A percentile compares a stretch with the other conserved stretches of the same genome.
Evolutionary conservation across 1,140 invertebrate species (phyloP).

Genomic region (Triops cancriformis): DNA sequence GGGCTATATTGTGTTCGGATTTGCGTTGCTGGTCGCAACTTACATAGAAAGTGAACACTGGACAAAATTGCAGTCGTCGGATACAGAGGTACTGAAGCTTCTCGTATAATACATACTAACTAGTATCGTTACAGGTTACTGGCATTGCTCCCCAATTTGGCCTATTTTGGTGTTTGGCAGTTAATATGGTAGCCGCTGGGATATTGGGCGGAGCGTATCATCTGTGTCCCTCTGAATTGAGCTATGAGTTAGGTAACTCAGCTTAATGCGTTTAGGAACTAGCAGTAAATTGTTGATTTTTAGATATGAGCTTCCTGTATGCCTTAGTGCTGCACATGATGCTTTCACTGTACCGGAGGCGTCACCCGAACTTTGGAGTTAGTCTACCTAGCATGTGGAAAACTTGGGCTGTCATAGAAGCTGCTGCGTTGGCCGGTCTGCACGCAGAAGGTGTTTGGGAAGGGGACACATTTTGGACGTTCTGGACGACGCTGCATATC

Average conservation of each 20-base stretch:
- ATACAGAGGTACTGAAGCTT: neutral
- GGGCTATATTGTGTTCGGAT: neutral
- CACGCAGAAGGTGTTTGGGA: neutral
- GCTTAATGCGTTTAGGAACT: neutral
- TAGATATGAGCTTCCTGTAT: constrained; percentile 5
- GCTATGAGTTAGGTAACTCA: neutral
- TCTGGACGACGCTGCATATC: neutral
- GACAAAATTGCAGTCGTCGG: neutral
- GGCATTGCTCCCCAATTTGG: neutral
- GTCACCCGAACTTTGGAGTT: neutral
- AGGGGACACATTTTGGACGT: neutral
- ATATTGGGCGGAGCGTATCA: neutral
- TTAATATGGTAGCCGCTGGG: neutral
- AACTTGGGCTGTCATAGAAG: neutral
- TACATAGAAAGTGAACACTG: neutral
- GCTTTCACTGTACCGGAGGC: neutral
- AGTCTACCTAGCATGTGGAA: neutral
- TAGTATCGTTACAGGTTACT: neutral
- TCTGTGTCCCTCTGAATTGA: neutral
- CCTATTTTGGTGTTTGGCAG: neutral
- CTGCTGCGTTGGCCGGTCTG: neutral
- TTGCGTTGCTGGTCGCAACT: neutral
- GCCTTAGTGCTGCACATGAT: neutral
- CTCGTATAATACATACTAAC: neutral
- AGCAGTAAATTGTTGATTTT: neutral